Evolutionary conservation across 2,888 invertebrate genomes (phyloP), one percentile per base, ranked within the genome.

Genomic region (Listrodromus nycthemerus): DNA sequence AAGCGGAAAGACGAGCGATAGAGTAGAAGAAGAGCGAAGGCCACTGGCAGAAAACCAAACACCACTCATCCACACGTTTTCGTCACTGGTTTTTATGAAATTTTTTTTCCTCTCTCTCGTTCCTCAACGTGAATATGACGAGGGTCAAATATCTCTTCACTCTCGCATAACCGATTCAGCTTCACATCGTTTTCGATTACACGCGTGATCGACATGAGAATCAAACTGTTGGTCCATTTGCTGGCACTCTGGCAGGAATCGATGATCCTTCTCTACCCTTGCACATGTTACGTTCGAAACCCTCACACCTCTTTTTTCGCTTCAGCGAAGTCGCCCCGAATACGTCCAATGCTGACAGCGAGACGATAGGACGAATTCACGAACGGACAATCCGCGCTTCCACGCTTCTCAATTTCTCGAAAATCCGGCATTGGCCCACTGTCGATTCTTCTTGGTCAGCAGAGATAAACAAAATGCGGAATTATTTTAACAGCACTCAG

Each of bases 141-240:
- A 58, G 41, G n/a, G 13, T 71, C 55, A 58, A 58, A 41, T 67
- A 66, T 67, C 24, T 66, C 45, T 37, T 65, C 52, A 21, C 55
- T 55, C 76, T 0, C 16, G 70, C 41, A 3, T n/a, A 37, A 33
- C 52, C 24, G 13, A 61, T 45, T n/a, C 69, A 33, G 61, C 41
- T 63, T 70, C 61, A 27, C 74, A 63, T 21, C 3, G 48, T 24
- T 37, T 71, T 66, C 76, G 71, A 71, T 80, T 19, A 81, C 33
- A 55, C 45, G 63, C 41, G 65, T 52, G 55, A 63, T 70, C 52
- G 30, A 70, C 50, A 3, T 7, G 48, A 33, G 58, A 55, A 76
- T 81, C 41, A 52, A 81, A 70, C 16, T 50, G 45, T 65, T 52
- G 45, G 33, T 16, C 6, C 37, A 65, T 63, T 41, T 41, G 33